A percentile compares a stretch with the other conserved stretches of the same genome.
phyloP scores from a whole-genome alignment of 1,140 invertebrate species.

The Batillaria attramentaria region DNA sequence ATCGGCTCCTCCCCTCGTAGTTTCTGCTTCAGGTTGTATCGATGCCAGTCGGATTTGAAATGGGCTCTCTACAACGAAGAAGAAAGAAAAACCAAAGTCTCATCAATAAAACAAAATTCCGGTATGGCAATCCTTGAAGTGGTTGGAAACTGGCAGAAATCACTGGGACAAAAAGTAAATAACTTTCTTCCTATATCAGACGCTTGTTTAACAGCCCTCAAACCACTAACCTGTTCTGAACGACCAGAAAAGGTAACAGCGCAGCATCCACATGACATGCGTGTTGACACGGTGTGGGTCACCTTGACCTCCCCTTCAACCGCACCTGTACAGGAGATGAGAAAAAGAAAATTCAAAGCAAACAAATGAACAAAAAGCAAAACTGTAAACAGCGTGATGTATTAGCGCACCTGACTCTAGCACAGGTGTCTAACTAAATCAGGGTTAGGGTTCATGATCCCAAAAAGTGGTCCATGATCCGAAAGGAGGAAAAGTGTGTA shows the following conservation, averaged over 20 bases:
- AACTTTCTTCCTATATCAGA: neutral
- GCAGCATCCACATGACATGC: constrained; percentile 56
- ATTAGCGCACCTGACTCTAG: neutral
- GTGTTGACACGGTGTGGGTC: constrained; percentile 47
- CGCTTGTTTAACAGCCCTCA: neutral
- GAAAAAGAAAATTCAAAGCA: neutral
- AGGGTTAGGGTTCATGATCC: no score
- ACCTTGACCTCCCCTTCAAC: neutral
- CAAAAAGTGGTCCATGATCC: no score
- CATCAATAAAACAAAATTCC: neutral
- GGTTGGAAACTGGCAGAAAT: neutral
- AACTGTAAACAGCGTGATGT: neutral
- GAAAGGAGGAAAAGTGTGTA: no score
- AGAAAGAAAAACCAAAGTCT: neutral
- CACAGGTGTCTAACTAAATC: no score
- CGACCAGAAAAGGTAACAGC: constrained; percentile 41
- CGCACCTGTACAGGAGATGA: neutral
- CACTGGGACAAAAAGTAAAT: neutral
- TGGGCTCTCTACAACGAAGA: constrained; percentile 70
- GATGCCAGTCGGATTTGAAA: constrained; percentile 74
- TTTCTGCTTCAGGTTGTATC: constrained; percentile 64
- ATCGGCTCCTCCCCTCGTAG: constrained; percentile 50
- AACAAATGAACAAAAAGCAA: neutral
- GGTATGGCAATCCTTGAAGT: constrained; percentile 4
- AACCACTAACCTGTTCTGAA: constrained; percentile 45